These are phyloP conservation scores for Takifugu ocellatus DNA, from an alignment of 2,797 vertebrate species.

Conservation along the genomic window DNA sequence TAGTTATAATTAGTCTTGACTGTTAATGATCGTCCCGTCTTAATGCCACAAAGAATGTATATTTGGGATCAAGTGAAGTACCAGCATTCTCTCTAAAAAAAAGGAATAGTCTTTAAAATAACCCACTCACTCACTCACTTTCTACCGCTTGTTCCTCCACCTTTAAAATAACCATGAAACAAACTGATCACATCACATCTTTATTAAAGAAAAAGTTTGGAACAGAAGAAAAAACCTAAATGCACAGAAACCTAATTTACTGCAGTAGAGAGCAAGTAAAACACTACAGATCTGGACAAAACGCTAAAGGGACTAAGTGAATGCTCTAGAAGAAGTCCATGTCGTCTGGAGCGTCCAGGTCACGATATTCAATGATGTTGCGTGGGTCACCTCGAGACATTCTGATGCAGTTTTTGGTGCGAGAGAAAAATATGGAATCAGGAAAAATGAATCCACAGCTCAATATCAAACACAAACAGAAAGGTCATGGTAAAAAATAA, in stretches of 20 bases:
- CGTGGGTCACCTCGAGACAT: constrained; percentile 91
- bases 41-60: neutral
- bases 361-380: constrained; percentile 89
- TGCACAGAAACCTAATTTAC: constrained; percentile 16
- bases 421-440: neutral
- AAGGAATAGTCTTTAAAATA: too few relatives aligned
- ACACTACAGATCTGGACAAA: constrained; percentile 2
- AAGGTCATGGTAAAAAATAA: neutral
- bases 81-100: neutral
- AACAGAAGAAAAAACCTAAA: constrained; percentile 23
- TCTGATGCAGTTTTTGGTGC: constrained; percentile 56
- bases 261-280: constrained; percentile 19
- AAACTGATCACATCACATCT: constrained; percentile 35
- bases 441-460: neutral
- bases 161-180: neutral
- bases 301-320: constrained; percentile 15
- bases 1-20: too few relatives aligned
- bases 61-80: neutral
- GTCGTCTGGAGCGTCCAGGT: constrained; percentile 91
- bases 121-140: constrained; percentile 2
- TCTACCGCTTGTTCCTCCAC: too few relatives aligned
- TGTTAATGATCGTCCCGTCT: too few relatives aligned
- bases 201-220: constrained; percentile 58
- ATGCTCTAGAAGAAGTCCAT: constrained; percentile 87
- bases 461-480: constrained; percentile 2